These are phyloP conservation scores for Elephas maximus DNA, from an alignment of 2,113 vertebrate species.

Conservation along the genomic window DNA sequence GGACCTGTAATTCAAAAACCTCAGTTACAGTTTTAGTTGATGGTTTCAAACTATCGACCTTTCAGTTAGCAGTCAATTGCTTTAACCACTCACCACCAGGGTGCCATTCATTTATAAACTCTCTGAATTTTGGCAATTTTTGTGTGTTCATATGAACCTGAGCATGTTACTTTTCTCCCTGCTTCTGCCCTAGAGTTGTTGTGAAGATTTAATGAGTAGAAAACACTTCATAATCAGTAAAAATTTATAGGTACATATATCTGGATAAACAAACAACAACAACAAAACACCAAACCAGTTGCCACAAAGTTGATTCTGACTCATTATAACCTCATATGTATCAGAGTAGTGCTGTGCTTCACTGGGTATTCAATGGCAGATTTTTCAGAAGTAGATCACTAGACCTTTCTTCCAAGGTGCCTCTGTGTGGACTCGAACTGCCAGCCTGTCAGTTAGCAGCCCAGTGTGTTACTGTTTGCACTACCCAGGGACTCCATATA, in stretches of 20 bases:
- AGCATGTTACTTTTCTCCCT: not conserved
- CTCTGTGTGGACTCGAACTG: not conserved
- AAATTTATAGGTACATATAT: not conserved
- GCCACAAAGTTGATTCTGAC: not conserved
- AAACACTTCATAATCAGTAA: not conserved
- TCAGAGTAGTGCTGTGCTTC: not conserved
- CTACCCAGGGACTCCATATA: not conserved
- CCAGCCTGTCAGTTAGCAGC: not conserved
- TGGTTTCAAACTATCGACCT: too few species aligned
- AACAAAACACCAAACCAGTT: not conserved
- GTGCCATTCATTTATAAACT: not conserved
- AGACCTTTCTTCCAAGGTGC: not conserved
- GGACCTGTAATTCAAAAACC: not conserved
- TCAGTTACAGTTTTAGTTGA: not conserved
- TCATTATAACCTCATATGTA: not conserved
- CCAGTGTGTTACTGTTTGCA: not conserved
- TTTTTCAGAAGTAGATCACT: not conserved
- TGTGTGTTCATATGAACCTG: not conserved
- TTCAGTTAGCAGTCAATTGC: too few species aligned
- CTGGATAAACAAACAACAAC: not conserved
- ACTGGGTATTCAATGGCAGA: not conserved
- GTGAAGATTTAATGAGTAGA: not conserved
- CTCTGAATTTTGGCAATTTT: not conserved
- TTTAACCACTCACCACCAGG: too few species aligned
- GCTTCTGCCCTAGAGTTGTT: not conserved